Conservation (phyloP, 2,113 vertebrate species). For the Mobula hypostoma region DNA sequence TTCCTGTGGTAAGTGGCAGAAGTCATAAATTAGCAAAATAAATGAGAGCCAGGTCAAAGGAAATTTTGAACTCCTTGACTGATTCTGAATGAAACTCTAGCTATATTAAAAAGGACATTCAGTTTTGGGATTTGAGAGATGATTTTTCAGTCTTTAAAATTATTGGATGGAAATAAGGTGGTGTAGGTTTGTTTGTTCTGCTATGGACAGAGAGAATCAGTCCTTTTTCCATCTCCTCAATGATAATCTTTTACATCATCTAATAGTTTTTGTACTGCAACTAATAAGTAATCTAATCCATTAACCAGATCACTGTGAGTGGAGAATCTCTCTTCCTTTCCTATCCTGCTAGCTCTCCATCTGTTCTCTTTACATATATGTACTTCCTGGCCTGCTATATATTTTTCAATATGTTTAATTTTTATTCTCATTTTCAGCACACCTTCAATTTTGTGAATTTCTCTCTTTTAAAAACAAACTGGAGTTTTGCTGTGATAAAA, state of each 20-base stretch:
- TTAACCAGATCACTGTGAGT: not conserved
- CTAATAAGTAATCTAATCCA: not conserved
- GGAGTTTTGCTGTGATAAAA: not conserved
- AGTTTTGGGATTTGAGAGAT: not conserved
- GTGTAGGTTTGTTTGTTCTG: not conserved
- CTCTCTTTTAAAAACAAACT: not conserved
- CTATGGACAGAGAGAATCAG: not conserved
- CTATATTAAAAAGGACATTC: not conserved
- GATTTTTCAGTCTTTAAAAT: not conserved
- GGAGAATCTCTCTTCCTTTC: not conserved
- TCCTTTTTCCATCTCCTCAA: not conserved
- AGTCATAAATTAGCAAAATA: slow-evolving; percentile 16
- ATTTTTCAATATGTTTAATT: not conserved
- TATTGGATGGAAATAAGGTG: not conserved
- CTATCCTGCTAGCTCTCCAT: not conserved
- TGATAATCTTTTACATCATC: not conserved
- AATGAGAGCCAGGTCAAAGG: not conserved
- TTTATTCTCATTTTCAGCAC: not conserved
- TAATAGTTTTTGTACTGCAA: not conserved
- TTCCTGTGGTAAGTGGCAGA: not conserved
- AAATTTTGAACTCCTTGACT: not conserved
- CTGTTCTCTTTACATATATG: not conserved
- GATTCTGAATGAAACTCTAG: not conserved
- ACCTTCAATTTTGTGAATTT: not conserved
- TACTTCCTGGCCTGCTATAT: not conserved